Conservation (phyloP, 2,113 vertebrate species). For the Paradisaea rubra region DNA sequence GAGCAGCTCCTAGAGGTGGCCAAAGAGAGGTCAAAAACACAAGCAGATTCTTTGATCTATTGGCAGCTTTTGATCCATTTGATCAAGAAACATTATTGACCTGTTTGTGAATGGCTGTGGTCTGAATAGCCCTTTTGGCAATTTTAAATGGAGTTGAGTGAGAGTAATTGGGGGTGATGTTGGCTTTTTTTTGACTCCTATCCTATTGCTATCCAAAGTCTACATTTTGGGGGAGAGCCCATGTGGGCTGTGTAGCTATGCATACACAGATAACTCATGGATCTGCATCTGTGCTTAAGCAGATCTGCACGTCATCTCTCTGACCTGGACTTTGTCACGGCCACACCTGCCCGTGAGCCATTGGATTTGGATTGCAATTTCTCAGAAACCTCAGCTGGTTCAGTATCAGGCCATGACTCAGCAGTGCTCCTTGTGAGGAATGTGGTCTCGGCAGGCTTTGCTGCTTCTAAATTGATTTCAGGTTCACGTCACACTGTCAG, state of each 20-base stretch:
- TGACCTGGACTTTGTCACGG: neutral
- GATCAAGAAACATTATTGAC: neutral
- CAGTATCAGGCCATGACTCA: conserved; percentile 2
- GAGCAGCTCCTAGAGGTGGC: neutral
- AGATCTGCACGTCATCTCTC: neutral
- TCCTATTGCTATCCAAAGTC: neutral
- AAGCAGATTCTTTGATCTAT: neutral
- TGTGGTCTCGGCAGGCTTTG: neutral
- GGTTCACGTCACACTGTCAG: neutral
- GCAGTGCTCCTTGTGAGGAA: neutral
- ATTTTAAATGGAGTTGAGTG: neutral
- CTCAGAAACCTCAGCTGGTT: neutral
- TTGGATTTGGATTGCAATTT: neutral
- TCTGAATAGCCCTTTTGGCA: neutral
- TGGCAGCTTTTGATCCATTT: neutral
- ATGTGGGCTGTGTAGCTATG: neutral
- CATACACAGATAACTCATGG: neutral
- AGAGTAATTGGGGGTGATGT: neutral
- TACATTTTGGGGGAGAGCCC: neutral
- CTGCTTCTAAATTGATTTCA: conserved; percentile 41
- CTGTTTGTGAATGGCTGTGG: neutral
- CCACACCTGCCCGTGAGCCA: neutral
- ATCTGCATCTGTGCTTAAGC: neutral
- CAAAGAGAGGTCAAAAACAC: neutral
- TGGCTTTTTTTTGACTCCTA: neutral